Conservation (phyloP, 2,888 invertebrate species). For the Machimus atricapillus region DNA sequence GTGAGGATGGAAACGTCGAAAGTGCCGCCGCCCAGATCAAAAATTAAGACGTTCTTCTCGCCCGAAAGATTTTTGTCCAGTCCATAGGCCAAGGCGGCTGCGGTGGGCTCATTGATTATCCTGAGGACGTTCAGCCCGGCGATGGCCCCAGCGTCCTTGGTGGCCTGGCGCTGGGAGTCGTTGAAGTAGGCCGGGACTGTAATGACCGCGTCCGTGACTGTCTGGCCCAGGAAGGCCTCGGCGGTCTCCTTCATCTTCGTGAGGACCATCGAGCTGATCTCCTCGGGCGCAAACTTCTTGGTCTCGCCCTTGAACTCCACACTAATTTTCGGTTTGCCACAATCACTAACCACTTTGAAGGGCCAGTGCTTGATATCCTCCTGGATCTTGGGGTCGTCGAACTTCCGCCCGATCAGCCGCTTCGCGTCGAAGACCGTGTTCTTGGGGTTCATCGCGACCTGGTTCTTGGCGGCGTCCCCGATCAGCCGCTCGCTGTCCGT, state of each 20-base stretch:
- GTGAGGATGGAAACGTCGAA: constrained; percentile 93
- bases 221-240: constrained; percentile 82
- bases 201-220: constrained; percentile 83
- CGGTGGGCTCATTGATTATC: constrained; percentile 89
- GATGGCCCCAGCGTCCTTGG: constrained; percentile 90
- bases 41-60: constrained; percentile 78
- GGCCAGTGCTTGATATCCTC: constrained; percentile 95
- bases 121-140: constrained; percentile 88
- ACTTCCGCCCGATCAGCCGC: constrained; percentile 92
- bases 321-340: constrained; percentile 81
- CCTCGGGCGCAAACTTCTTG: constrained; percentile 91
- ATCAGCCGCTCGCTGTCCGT: constrained; percentile 86
- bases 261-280: constrained; percentile 91
- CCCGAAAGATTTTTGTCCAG: constrained; percentile 80
- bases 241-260: constrained; percentile 93
- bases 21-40: constrained; percentile 73
- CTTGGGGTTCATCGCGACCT: constrained; percentile 88
- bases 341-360: constrained; percentile 84
- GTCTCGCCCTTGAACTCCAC: constrained; percentile 88
- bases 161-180: constrained; percentile 85
- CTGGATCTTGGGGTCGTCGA: constrained; percentile 88
- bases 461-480: constrained; percentile 86
- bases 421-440: constrained; percentile 95
- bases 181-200: constrained; percentile 87
- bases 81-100: constrained; percentile 89